phyloP scores from a whole-genome alignment of 2,113 vertebrate genomes.

The Nestor notabilis region DNA sequence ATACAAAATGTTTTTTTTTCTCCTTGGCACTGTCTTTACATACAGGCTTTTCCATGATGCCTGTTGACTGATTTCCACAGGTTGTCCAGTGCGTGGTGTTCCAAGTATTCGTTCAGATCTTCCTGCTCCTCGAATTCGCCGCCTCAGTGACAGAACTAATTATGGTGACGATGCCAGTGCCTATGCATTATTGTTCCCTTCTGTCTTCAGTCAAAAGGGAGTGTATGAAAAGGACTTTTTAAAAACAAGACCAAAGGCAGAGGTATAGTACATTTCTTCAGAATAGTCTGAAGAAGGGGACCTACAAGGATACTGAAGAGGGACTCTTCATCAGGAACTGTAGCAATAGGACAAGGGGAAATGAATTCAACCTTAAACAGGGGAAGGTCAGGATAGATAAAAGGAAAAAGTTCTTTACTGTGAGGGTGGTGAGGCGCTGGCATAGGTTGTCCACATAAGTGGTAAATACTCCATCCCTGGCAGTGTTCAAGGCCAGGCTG shows the following conservation, averaged over 20 bases:
- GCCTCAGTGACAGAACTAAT: slow-evolving; percentile 80
- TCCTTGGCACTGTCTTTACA: background rate
- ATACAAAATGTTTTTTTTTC: background rate
- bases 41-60: background rate
- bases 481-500: background rate
- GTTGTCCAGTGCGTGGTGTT: slow-evolving; percentile 73
- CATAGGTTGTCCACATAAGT: background rate
- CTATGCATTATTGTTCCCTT: slow-evolving; percentile 78
- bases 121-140: slow-evolving; percentile 75
- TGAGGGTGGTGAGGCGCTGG: background rate
- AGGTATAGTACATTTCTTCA: slow-evolving; percentile 77
- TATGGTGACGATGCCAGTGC: slow-evolving; percentile 80
- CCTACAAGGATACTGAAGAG: background rate
- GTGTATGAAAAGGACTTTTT: slow-evolving; percentile 82
- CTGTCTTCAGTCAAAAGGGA: slow-evolving; percentile 76
- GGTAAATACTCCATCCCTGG: background rate
- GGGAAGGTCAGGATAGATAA: background rate
- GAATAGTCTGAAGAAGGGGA: background rate
- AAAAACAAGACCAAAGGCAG: slow-evolving; percentile 78
- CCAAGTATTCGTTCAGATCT: slow-evolving; percentile 83
- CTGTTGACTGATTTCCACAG: slow-evolving; percentile 55
- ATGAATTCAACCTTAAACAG: background rate
- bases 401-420: background rate
- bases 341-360: background rate
- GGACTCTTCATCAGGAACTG: background rate